Conservation (phyloP, 2,888 invertebrate genomes). For the Actias luna region DNA sequence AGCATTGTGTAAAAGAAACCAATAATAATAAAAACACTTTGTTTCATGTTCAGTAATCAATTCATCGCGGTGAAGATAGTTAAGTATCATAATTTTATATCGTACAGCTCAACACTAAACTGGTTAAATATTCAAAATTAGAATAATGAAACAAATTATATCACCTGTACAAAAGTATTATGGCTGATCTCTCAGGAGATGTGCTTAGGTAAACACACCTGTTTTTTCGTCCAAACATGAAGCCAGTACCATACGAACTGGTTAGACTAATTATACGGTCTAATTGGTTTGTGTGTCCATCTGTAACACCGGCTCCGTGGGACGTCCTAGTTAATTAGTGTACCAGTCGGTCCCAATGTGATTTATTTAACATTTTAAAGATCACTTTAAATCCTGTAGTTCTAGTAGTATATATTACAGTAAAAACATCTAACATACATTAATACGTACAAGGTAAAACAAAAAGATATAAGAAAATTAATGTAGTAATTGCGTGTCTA, state of each 20-base stretch:
- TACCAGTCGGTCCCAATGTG: slow-evolving; percentile 59
- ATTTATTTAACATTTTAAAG: slow-evolving; percentile 61
- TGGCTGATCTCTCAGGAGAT: neutral
- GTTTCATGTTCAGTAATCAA: no score
- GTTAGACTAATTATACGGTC: slow-evolving; percentile 77
- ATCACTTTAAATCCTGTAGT: slow-evolving; percentile 17
- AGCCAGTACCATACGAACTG: slow-evolving; percentile 41
- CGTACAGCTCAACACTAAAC: no score
- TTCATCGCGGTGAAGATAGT: no score
- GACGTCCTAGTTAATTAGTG: slow-evolving; percentile 73
- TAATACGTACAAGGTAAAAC: neutral
- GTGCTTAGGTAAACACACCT: neutral
- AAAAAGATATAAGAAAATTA: no score
- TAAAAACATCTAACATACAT: neutral
- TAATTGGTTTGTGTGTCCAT: slow-evolving; percentile 74
- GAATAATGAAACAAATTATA: neutral
- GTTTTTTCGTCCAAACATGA: slow-evolving; percentile 20
- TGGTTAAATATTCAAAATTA: no score
- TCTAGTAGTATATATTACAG: neutral
- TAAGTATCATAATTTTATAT: no score
- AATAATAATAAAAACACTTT: no score
- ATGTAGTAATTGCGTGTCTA: no score
- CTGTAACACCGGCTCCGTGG: slow-evolving; percentile 74
- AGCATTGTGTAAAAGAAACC: no score
- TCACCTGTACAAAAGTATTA: neutral